phyloP scores from a whole-genome alignment of 2,888 invertebrate genomes.

The Petrolisthes cinctipes region DNA sequence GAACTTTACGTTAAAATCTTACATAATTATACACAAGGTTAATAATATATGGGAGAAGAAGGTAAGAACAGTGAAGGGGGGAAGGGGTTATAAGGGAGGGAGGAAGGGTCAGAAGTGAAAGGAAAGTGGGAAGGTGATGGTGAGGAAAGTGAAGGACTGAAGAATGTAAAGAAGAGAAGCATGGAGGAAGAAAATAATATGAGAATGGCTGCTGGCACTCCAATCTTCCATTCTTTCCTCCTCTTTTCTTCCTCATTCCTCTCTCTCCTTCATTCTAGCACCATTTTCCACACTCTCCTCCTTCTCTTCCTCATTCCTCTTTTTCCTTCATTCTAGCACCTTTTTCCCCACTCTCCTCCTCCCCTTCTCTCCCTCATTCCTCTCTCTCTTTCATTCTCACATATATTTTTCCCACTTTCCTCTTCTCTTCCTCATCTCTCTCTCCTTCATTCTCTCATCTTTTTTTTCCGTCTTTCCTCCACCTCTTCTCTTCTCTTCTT shows the following conservation, averaged over 20 bases:
- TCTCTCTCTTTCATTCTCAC: not conserved
- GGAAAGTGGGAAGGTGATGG: not conserved
- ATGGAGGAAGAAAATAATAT: not conserved
- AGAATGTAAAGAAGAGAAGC: not conserved
- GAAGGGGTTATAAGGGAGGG: not conserved
- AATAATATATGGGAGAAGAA: no score
- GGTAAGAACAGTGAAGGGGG: not conserved
- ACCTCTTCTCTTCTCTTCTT: no score
- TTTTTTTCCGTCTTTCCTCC: not conserved
- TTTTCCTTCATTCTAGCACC: not conserved
- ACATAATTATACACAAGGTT: no score
- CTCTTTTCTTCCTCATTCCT: not conserved
- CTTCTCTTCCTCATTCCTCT: not conserved
- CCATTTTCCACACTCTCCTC: not conserved
- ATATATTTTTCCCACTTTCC: not conserved
- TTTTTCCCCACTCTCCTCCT: not conserved
- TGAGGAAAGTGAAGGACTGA: not conserved
- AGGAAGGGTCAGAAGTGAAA: not conserved
- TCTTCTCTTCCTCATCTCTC: not conserved
- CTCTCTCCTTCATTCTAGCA: no score
- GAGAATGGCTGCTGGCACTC: not conserved
- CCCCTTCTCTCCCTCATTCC: not conserved
- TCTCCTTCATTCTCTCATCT: no score
- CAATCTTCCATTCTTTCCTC: not conserved
- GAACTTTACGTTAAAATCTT: no score